Evolutionary conservation across 2,113 vertebrate species (phyloP), one percentile per base, ranked within the genome.

Genomic region (Cyprinodon brontotheroides): DNA sequence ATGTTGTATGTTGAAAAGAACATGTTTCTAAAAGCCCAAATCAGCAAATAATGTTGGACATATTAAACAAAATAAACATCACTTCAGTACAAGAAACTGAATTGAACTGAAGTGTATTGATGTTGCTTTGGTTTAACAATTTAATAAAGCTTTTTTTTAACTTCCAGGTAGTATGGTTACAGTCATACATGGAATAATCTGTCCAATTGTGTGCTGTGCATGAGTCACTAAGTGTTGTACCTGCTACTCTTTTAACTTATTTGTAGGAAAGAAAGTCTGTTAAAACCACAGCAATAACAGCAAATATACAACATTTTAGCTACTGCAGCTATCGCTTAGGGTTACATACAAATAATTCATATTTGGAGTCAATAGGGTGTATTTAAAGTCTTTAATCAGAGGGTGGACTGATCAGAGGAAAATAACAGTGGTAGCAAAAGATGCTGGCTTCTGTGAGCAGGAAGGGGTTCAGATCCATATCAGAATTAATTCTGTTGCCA

Each of bases 391-490:
- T 53, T 0, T 41, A 36, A 22, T 40, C 47, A 61, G 38, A 3
- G n/a, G 43, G 29, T 43, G 14, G 0, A 50, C 48, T 9, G 70
- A 86, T 74, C 59, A 53, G 65, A 82, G 59, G 17, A 45, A 78
- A n/a, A 53, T 61, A 9, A 57, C 29, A 69, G 67, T 74, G 63
- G 38, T 17, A 53, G 47, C 69, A 29, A 61, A 62, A 75, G 65
- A 63, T 39, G 53, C 64, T 64, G n/a, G 67, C 59, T 7, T 48
- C 53, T 66, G 53, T 68, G 67, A 53, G 73, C 14, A 67, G 13
- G 36, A 43, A 12, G 22, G 47, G 62, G 73, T 64, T 72, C 57
- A 85, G 87, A 82, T 84, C 76, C 82, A 82, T 83, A 79, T 80
- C 82, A 77, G 79, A 62, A 78, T 72, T 67, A 77, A 74, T 73